phyloP scores from a whole-genome alignment of 2,113 vertebrate genomes.

The Pedionomus torquatus region DNA sequence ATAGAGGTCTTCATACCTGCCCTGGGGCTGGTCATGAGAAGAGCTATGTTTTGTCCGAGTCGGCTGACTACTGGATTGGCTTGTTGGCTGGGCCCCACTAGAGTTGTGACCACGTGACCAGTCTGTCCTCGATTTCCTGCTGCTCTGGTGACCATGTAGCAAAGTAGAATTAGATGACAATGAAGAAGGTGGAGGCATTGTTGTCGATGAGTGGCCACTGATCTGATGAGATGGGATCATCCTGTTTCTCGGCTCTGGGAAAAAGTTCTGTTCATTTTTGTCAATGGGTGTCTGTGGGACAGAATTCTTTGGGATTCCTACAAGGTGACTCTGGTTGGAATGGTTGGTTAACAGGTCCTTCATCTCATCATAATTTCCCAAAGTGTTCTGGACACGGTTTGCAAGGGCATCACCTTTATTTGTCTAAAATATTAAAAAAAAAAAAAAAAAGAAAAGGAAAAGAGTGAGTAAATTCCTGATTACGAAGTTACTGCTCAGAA shows the following conservation, averaged over 20 bases:
- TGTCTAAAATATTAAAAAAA: constrained; percentile 80
- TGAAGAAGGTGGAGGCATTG: constrained; percentile 77
- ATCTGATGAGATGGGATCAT: constrained; percentile 77
- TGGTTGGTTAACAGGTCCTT: constrained; percentile 93
- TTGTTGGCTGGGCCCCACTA: constrained; percentile 68
- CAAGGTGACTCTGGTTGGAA: constrained; percentile 95
- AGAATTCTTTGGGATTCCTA: constrained; percentile 94
- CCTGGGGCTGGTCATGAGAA: constrained; percentile 80
- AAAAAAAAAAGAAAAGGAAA: not conserved
- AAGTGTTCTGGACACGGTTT: constrained; percentile 91
- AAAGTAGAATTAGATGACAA: constrained; percentile 77
- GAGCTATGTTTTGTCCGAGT: constrained; percentile 81
- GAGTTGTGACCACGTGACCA: constrained; percentile 83
- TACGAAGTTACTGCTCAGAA: constrained; percentile 56
- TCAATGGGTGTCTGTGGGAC: constrained; percentile 84
- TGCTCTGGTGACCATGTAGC: constrained; percentile 77
- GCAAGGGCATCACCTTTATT: constrained; percentile 95
- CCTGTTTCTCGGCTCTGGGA: constrained; percentile 82
- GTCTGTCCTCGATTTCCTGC: constrained; percentile 87
- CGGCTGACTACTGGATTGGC: constrained; percentile 72
- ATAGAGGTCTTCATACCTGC: constrained; percentile 86
- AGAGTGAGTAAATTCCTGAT: constrained; percentile 56
- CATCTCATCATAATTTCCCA: constrained; percentile 96
- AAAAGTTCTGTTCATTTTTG: constrained; percentile 83
- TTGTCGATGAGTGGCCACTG: constrained; percentile 54